phyloP scores from a whole-genome alignment of 2,888 invertebrate genomes.

The Nomada flava region DNA sequence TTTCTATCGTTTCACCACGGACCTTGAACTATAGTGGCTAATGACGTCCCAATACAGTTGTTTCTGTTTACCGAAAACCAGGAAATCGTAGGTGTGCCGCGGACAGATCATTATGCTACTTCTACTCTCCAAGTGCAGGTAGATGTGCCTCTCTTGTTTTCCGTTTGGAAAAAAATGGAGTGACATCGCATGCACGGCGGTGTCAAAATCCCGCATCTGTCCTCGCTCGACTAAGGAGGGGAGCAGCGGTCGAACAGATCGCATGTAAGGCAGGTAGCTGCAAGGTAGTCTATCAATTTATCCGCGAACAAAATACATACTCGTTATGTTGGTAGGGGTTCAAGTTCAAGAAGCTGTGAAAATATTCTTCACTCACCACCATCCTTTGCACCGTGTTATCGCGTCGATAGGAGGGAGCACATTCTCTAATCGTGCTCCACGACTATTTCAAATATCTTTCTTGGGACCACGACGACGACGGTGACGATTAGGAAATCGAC shows the following conservation, averaged over 20 bases:
- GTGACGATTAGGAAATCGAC: conserved; percentile 23
- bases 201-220: conserved; percentile 50
- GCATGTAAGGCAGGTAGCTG: conserved; percentile 33
- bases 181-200: conserved; percentile 19
- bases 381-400: conserved; percentile 7
- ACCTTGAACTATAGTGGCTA: no score
- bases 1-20: no score
- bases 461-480: conserved; percentile 37
- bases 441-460: conserved; percentile 34
- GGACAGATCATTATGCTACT: background rate
- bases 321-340: conserved; percentile 53
- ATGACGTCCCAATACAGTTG: no score
- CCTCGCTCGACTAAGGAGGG: conserved; percentile 32
- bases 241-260: conserved; percentile 3
- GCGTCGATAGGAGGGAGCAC: conserved; percentile 49
- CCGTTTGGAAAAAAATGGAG: conserved; percentile 43
- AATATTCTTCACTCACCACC: conserved; percentile 43
- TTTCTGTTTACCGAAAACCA: no score
- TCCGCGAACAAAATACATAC: conserved; percentile 45
- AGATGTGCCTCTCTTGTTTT: conserved; percentile 32
- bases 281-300: conserved; percentile 67
- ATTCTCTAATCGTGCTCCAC: conserved; percentile 47
- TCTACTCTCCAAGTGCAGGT: conserved; percentile 19
- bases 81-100: no score
- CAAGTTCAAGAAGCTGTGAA: conserved; percentile 23